A percentile compares a stretch with the other conserved stretches of the same genome.
Conservation (phyloP, 1,140 invertebrate genomes). For the Colletes latitarsis region DNA sequence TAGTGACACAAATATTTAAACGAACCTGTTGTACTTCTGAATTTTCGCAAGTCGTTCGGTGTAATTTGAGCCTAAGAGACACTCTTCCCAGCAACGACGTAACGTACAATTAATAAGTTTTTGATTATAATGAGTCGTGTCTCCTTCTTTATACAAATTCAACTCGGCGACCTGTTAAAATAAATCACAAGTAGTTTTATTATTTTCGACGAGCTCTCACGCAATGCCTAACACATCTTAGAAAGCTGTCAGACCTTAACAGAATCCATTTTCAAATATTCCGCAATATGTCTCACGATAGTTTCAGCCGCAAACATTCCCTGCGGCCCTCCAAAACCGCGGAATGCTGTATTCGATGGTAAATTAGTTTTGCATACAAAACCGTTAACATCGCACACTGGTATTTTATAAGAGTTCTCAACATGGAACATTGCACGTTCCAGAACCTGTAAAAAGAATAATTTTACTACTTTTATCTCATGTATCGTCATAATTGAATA, state of each 20-base stretch:
- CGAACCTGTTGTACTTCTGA: slow-evolving; percentile 88
- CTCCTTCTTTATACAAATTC: slow-evolving; percentile 92
- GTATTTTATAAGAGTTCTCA: slow-evolving; percentile 90
- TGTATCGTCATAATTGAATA: not conserved
- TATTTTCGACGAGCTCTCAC: too few relatives aligned
- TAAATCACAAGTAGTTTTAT: too few relatives aligned
- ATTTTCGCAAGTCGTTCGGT: slow-evolving; percentile 83
- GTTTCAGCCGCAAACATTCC: slow-evolving; percentile 93
- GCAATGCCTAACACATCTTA: too few relatives aligned
- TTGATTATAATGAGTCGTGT: slow-evolving; percentile 91
- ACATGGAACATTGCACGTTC: slow-evolving; percentile 90
- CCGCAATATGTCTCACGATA: slow-evolving; percentile 89
- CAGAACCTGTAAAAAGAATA: slow-evolving; percentile 82
- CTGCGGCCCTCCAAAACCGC: slow-evolving; percentile 95
- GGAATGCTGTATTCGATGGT: slow-evolving; percentile 94
- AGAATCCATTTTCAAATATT: slow-evolving; percentile 84
- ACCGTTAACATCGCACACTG: slow-evolving; percentile 85
- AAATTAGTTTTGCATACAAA: slow-evolving; percentile 92
- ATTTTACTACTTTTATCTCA: not conserved
- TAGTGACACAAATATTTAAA: slow-evolving; percentile 4
- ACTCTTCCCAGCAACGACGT: slow-evolving; percentile 91
- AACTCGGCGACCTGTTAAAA: slow-evolving; percentile 83
- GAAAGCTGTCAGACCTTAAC: slow-evolving; percentile 72
- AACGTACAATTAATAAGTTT: slow-evolving; percentile 88
- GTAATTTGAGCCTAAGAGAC: slow-evolving; percentile 87